Base-by-base conservation (phyloP, 2,113 vertebrate species). In the Xiphophorus maculatus region DNA sequence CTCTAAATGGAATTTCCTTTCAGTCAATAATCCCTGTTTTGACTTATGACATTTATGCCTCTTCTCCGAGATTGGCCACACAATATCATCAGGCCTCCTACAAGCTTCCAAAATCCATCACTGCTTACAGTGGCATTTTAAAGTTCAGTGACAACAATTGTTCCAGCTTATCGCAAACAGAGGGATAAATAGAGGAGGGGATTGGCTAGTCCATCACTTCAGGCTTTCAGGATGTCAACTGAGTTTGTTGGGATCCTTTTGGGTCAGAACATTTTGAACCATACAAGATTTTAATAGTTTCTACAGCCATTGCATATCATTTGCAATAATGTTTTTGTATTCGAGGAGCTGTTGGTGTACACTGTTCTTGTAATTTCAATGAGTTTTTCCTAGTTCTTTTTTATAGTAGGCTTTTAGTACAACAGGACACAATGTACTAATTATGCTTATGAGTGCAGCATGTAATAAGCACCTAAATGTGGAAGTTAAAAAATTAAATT, bases 101-200 rank as follows among this genome's bases (percentile, higher is more conserved):
- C 27, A 69, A 69, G 61, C 64, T 30, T 73, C 22, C 42, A 64
- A 74, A 73, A 90, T 84, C 81, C 82, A 87, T 91, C 84, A 77
- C 28, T 77, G 71, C 76, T 75, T 62, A 35, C 6, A 76, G 75
- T 71, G 66, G 75, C 72, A 74, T 86, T 85, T 88, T 77, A 44
- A 74, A 80, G 72, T 66, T 61, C 28, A 9, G 63, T 19, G 17
- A 78, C 37, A 72, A 72, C 22, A 73, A 74, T 69, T 81, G 51
- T 69, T 83, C 58, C 68, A 66, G 73, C 86, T 92, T 89, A 88
- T 93, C 81, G 14, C 76, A 48, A 62, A 63, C 68, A 44, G 48
- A n/a, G 58, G 67, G 75, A 81, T 86, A 85, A 87, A 74, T 72
- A 40, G 71, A 48, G 63, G 58, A 74, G 13, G 54, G 81, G 83